Evolutionary conservation across 2,888 invertebrate genomes (phyloP).

Genomic region (Trissolcus brochymenae): DNA sequence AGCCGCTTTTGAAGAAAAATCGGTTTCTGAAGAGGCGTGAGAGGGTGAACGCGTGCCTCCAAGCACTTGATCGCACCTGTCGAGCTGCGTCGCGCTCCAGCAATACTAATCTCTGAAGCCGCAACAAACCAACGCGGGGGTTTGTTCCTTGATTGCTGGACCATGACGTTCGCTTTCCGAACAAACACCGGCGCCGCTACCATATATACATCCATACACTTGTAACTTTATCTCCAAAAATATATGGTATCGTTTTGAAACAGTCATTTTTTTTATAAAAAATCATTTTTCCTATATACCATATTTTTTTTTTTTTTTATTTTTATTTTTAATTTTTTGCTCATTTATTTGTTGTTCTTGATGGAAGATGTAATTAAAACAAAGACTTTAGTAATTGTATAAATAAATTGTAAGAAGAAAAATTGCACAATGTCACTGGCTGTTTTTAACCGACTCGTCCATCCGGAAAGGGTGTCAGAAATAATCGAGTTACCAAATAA

Average conservation of each 20-base stretch:
- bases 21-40: conserved; percentile 22
- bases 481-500: conserved; percentile 50
- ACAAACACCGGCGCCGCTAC: conserved; percentile 27
- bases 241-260: no score
- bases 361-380: neutral
- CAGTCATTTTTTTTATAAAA: no score
- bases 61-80: conserved; percentile 69
- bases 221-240: no score
- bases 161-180: conserved; percentile 55
- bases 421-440: conserved; percentile 29
- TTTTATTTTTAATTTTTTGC: neutral
- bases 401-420: conserved; percentile 6
- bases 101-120: conserved; percentile 60
- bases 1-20: conserved; percentile 27
- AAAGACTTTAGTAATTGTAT: neutral
- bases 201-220: neutral
- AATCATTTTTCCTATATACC: no score
- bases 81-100: conserved; percentile 62
- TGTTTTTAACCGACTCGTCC: conserved; percentile 39
- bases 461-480: conserved; percentile 48
- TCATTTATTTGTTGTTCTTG: neutral
- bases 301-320: no score
- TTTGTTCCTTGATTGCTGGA: conserved; percentile 51
- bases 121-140: conserved; percentile 47
- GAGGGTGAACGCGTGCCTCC: conserved; percentile 51